Percentiles rank a stretch among this genome's conserved stretches.
Conservation (phyloP, 2,113 vertebrate genomes). For the Labeo rohita region DNA sequence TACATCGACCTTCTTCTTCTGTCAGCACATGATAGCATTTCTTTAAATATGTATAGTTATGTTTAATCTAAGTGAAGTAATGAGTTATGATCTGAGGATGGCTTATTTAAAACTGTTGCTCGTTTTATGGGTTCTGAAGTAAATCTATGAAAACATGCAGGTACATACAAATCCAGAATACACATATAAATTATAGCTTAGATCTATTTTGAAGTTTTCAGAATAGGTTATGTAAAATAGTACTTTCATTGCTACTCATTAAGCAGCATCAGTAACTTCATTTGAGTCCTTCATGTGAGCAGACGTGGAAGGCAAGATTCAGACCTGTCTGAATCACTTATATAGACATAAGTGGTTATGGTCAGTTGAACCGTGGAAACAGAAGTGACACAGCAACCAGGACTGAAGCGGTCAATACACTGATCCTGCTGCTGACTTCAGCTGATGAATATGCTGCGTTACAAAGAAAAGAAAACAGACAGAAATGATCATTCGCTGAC, state of each 20-base stretch:
- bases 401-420: conserved; percentile 7
- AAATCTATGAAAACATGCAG: background rate
- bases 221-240: background rate
- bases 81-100: background rate
- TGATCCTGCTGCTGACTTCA: conserved; percentile 32
- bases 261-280: background rate
- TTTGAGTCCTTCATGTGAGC: background rate
- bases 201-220: background rate
- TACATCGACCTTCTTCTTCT: background rate
- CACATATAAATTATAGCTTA: background rate
- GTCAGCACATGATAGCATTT: background rate
- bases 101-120: background rate
- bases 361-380: background rate
- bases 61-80: background rate
- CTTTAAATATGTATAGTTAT: background rate
- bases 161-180: background rate
- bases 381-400: conserved; percentile 31
- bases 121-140: background rate
- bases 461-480: conserved; percentile 5
- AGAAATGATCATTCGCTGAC: background rate
- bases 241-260: background rate
- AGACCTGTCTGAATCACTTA: background rate
- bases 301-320: background rate
- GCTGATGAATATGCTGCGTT: conserved; percentile 20
- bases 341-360: background rate